These are phyloP conservation scores for Netelia melanura DNA, from an alignment of 2,888 invertebrate species.

Conservation along the genomic window DNA sequence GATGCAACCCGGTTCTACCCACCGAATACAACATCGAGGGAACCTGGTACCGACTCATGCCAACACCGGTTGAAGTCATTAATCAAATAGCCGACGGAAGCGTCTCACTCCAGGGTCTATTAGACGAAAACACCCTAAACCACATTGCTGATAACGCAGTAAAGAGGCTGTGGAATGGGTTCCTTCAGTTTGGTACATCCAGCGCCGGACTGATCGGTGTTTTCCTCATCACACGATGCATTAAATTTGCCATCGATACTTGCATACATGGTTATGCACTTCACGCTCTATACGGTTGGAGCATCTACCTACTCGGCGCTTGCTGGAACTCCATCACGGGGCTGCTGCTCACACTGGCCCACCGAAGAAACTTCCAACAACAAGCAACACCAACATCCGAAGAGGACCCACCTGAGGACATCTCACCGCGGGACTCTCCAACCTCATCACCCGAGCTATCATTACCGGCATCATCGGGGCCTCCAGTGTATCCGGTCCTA, in stretches of 20 bases:
- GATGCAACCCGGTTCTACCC: conserved; percentile 66
- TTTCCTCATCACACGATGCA: not conserved
- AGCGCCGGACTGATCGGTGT: not conserved
- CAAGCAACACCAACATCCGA: no score
- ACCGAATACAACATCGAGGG: conserved; percentile 63
- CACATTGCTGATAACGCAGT: conserved; percentile 42
- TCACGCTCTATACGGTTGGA: conserved; percentile 15
- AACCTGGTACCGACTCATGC: conserved; percentile 61
- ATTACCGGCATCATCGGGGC: no score
- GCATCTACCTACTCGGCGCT: not conserved
- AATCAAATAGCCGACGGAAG: not conserved
- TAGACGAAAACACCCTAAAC: conserved; percentile 51
- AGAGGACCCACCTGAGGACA: no score
- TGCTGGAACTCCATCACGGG: not conserved
- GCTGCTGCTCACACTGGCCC: conserved; percentile 1
- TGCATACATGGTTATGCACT: conserved; percentile 1
- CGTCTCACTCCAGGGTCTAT: conserved; percentile 3
- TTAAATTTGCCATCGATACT: not conserved
- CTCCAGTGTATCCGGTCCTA: no score
- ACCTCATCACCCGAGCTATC: no score
- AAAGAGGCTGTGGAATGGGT: not conserved
- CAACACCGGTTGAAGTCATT: not conserved
- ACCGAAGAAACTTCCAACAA: no score
- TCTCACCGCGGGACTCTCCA: no score
- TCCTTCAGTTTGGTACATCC: not conserved